Percentiles rank a stretch among this genome's conserved stretches.
phyloP scores from a whole-genome alignment of 2,888 invertebrate species.

The Plebejus anna region DNA sequence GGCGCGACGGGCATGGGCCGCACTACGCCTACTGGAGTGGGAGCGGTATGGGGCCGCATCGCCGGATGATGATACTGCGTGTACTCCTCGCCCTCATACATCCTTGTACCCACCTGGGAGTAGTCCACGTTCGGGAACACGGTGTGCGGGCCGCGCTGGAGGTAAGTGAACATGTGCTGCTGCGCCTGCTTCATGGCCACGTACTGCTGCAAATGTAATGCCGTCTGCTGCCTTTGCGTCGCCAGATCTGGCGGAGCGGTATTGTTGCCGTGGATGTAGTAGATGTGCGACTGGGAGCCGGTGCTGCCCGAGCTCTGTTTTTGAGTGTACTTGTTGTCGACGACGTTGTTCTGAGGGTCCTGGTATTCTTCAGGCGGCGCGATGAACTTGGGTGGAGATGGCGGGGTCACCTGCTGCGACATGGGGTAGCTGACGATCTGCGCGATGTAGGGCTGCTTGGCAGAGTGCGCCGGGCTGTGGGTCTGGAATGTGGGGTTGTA shows the following conservation, averaged over 20 bases:
- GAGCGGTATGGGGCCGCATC: conserved; percentile 66
- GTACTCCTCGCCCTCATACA: conserved; percentile 64
- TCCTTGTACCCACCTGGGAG: conserved; percentile 51
- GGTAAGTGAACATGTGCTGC: conserved; percentile 71
- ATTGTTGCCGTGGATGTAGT: conserved; percentile 69
- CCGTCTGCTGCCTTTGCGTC: conserved; percentile 73
- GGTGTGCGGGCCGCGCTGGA: conserved; percentile 67
- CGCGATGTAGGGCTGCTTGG: conserved; percentile 72
- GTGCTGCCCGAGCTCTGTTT: conserved; percentile 43
- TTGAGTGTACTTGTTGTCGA: conserved; percentile 56
- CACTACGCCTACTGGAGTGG: conserved; percentile 60
- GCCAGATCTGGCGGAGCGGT: conserved; percentile 59
- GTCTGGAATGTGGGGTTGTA: conserved; percentile 78
- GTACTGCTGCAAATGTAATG: conserved; percentile 72
- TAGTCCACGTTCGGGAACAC: conserved; percentile 68
- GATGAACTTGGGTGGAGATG: conserved; percentile 69
- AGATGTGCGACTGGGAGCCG: conserved; percentile 62
- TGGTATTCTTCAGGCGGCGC: conserved; percentile 74
- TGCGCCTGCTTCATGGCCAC: conserved; percentile 78
- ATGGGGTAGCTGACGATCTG: conserved; percentile 73
- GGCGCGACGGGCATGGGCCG: conserved; percentile 59
- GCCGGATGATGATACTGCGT: conserved; percentile 64
- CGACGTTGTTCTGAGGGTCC: conserved; percentile 63
- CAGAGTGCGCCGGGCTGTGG: conserved; percentile 71
- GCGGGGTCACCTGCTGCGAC: conserved; percentile 71